These are phyloP conservation scores for Apamea sordens DNA, from an alignment of 2,888 invertebrate species.

Conservation along the genomic window DNA sequence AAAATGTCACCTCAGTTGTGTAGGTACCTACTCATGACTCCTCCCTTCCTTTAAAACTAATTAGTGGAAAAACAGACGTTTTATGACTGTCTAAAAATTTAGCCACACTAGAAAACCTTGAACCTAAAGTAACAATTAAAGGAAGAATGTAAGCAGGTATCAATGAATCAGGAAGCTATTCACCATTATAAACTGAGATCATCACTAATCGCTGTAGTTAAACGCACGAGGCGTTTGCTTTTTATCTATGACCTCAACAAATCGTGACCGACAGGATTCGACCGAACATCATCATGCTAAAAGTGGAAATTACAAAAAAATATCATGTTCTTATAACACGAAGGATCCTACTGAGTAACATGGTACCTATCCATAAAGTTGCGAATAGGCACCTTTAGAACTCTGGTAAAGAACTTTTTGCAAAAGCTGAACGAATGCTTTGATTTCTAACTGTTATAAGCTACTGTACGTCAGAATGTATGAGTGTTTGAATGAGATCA, in stretches of 20 bases:
- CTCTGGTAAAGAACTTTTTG: background rate
- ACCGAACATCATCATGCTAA: constrained; percentile 32
- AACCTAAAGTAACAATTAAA: constrained; percentile 38
- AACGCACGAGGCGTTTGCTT: constrained; percentile 53
- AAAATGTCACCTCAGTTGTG: background rate
- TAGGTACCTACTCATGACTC: background rate
- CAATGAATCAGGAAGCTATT: constrained; percentile 61
- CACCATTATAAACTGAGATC: constrained; percentile 73
- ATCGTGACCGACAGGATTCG: constrained; percentile 68
- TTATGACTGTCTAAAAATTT: constrained; percentile 10
- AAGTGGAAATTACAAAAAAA: constrained; percentile 40
- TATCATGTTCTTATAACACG: constrained; percentile 2
- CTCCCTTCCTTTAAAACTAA: background rate
- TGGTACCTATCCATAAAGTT: background rate
- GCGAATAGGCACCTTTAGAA: background rate
- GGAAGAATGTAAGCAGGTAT: constrained; percentile 38
- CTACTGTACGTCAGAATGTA: background rate
- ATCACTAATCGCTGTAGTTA: constrained; percentile 68
- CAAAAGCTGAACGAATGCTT: background rate
- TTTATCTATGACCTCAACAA: constrained; percentile 68
- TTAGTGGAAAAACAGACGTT: background rate
- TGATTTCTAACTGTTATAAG: background rate
- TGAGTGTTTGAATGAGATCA: background rate
- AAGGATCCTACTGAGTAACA: background rate
- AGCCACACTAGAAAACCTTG: constrained; percentile 17